phyloP scores from a whole-genome alignment of 2,797 vertebrate species.

The Lagocephalus sceleratus region DNA sequence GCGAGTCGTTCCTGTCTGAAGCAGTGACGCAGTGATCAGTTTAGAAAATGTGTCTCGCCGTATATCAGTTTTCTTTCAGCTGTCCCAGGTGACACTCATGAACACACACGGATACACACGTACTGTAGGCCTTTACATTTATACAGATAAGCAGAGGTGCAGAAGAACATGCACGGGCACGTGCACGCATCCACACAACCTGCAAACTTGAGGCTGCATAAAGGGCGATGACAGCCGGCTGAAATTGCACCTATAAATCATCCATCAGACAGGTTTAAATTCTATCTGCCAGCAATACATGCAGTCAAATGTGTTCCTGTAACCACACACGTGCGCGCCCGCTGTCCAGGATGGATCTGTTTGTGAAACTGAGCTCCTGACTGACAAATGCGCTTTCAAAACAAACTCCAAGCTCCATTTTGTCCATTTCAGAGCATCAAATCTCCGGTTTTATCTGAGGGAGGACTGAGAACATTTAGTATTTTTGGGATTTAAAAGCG shows the following conservation, averaged over 20 bases:
- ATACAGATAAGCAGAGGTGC: constrained; percentile 28
- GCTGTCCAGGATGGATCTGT: constrained; percentile 35
- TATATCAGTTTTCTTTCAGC: constrained; percentile 27
- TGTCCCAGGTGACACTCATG: constrained; percentile 15
- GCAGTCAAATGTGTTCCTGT: constrained; percentile 50
- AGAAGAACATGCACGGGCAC: constrained; percentile 7
- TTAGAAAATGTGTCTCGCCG: constrained; percentile 30
- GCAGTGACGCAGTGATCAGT: constrained; percentile 36
- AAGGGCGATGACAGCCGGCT: constrained; percentile 68
- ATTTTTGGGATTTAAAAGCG: too few species aligned
- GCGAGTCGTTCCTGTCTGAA: constrained; percentile 36
- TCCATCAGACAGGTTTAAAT: constrained; percentile 72
- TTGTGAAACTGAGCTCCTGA: constrained; percentile 31
- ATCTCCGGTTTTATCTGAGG: not conserved
- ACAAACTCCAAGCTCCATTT: constrained; percentile 12
- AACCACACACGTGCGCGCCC: constrained; percentile 13
- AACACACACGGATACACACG: not conserved
- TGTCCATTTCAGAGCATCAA: too few species aligned
- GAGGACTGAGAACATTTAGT: not conserved
- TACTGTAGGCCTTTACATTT: not conserved
- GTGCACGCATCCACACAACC: constrained; percentile 24
- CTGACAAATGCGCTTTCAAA: not conserved
- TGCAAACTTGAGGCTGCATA: constrained; percentile 60
- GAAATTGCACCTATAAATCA: constrained; percentile 80
- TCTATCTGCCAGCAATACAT: constrained; percentile 68